Base-by-base conservation (phyloP, 2,888 invertebrate species). In the Aphidoletes aphidimyza region DNA sequence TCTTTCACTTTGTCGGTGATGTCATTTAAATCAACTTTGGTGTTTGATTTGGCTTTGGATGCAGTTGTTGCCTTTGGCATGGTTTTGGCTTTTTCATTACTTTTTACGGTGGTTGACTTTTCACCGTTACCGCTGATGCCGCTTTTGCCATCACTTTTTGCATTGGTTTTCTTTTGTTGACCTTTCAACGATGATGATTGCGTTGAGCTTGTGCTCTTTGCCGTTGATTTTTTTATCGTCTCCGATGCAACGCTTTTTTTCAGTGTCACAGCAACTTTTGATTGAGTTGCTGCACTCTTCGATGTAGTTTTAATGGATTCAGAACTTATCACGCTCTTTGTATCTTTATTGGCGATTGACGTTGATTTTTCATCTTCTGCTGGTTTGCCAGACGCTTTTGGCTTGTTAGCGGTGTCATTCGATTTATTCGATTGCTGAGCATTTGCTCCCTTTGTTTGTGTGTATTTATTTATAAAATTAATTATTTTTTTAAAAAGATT, bases 101-200 rank as follows among this genome's bases (percentile, higher is more conserved):
- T 69, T 69, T 69, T 69, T 11, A 30, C 69, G 69, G 34, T 30
- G 30, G 69, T 69, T 69, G 69, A 30, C 69, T 69, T 69, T 69
- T 26, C 26, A 26, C n/a, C n/a, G n/a, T n/a, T n/a, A n/a, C n/a
- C n/a, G n/a, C n/a, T n/a, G n/a, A n/a, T n/a, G n/a, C n/a, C 26
- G 54, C 54, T 22, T 69, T 69, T 69, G 2, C 2, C 0, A 69
- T 69, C 30, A 30, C 30, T 30, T n/a, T 69, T 69, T 30, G 69
- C 9, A 14, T 69, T 69, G 26, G 9, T 30, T 69, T 69, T 69
- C 34, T 69, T 69, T 30, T 69, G 69, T 34, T 69, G 69, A 69
- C 69, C 34, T 30, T 30, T 69, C 14, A 30, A 30, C 34, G 69
- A 69, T 17, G 69, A 30, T 1, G n/a, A n/a, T n/a, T n/a, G n/a